phyloP scores from a whole-genome alignment of 2,797 vertebrate species.

The Hemitrygon akajei region DNA sequence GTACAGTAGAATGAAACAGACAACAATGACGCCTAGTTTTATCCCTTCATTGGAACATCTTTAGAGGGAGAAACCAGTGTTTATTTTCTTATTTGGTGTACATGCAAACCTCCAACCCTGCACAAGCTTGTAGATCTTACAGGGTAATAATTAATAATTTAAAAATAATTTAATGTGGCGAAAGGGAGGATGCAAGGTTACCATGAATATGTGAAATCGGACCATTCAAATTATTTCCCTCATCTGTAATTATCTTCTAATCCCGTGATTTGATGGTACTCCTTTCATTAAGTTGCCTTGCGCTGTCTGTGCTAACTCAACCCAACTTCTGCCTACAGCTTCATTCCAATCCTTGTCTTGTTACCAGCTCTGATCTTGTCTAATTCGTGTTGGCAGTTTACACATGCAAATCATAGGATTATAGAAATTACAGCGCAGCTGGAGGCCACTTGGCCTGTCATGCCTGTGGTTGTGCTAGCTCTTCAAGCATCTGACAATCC shows the following conservation, averaged over 20 bases:
- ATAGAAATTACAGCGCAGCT: neutral
- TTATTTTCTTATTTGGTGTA: neutral
- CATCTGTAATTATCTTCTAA: conserved; percentile 6
- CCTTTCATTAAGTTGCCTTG: neutral
- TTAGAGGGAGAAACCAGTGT: neutral
- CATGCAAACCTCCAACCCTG: neutral
- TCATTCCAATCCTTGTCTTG: neutral
- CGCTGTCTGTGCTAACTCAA: neutral
- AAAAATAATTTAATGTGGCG: neutral
- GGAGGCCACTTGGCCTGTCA: neutral
- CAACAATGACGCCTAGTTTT: neutral
- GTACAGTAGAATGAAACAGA: neutral
- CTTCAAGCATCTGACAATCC: neutral
- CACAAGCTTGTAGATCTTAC: neutral
- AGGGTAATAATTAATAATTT: conserved; percentile 7
- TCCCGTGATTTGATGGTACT: conserved; percentile 12
- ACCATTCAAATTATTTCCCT: neutral
- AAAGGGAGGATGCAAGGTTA: neutral
- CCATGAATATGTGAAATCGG: neutral
- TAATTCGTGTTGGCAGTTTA: neutral
- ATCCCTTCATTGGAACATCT: neutral
- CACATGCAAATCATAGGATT: neutral
- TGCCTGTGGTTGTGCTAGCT: neutral
- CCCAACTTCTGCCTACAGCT: neutral
- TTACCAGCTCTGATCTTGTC: neutral